Evolutionary conservation across 2,113 vertebrate species (phyloP), one percentile per base, ranked within the genome.

Genomic region (Toxostoma redivivum): DNA sequence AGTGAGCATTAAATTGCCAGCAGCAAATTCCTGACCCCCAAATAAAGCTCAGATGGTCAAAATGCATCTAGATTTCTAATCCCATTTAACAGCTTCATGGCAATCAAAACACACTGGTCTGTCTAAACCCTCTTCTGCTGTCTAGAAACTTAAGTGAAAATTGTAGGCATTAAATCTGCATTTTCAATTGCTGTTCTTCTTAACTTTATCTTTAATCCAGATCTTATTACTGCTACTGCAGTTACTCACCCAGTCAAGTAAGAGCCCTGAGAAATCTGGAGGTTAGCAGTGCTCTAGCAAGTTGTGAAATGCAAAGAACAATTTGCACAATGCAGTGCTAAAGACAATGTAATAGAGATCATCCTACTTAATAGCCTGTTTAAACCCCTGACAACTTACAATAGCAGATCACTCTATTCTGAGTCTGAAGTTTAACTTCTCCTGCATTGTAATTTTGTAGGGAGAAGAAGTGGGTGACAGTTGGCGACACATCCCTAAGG

Each of bases 391-490:
- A 92, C 90, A 93, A 58, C 74, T 94, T 86, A 50, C 84, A 95
- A 40, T 92, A 92, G 93, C 66, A 93, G 88, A 89, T 87, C 33
- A 8, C 62, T 95, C 88, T 81, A 38, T 69, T 91, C 74, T 88
- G 88, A 88, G 83, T 84, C 47, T 3, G 0, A 60, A 67, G 61
- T 81, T 86, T 92, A 95, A 96, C 89, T 91, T 83, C 94, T 93
- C 85, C 92, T 96, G 85, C 81, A 33, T 96, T 96, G 71, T 92
- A 69, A 86, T 95, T 92, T 93, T 83, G 14, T 97, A 99, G 99
- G 99, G 99, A 99, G 98, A 99, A 99, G 98, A 99, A 99, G 95
- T 99, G 99, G 99, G 99, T 99, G 97, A 99, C 99, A 3, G 99
- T 99, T 40, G 99, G 99, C 20, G 99, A 99, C 97, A 99, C 99